Conservation (phyloP, 2,113 vertebrate genomes). For the Ctenomys sociabilis region DNA sequence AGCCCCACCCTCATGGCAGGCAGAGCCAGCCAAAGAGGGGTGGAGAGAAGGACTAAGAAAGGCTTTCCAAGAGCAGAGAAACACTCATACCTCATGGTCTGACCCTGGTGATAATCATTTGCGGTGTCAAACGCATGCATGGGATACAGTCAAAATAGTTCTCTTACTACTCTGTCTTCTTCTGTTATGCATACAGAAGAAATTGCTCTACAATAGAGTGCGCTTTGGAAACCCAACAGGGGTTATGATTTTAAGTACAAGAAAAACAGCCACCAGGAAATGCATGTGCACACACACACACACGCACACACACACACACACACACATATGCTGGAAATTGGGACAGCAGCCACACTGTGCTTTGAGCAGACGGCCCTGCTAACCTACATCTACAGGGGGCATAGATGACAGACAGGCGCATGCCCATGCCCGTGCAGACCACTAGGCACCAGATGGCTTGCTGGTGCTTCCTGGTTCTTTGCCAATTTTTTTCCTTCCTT, state of each 20-base stretch:
- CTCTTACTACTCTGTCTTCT: background rate
- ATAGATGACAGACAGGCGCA: background rate
- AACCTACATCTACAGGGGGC: background rate
- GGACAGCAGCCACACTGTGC: accelerated
- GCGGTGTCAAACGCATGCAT: accelerated
- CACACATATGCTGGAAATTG: accelerated
- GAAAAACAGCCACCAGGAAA: background rate
- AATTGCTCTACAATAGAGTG: accelerated
- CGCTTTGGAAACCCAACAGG: accelerated
- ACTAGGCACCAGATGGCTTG: background rate
- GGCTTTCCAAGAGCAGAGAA: background rate
- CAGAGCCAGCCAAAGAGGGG: no score
- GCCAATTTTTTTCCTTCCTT: background rate
- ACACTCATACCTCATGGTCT: accelerated
- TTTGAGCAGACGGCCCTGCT: background rate
- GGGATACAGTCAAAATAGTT: no score
- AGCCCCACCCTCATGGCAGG: no score
- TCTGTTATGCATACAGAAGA: background rate
- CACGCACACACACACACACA: accelerated
- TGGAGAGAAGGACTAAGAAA: no score
- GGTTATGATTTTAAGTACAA: background rate
- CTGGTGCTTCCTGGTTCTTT: background rate
- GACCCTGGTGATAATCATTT: accelerated
- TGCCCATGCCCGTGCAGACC: accelerated
- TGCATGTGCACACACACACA: accelerated